These are phyloP conservation scores for Eremophila alpestris DNA, from an alignment of 2,797 vertebrate genomes.

Conservation along the genomic window DNA sequence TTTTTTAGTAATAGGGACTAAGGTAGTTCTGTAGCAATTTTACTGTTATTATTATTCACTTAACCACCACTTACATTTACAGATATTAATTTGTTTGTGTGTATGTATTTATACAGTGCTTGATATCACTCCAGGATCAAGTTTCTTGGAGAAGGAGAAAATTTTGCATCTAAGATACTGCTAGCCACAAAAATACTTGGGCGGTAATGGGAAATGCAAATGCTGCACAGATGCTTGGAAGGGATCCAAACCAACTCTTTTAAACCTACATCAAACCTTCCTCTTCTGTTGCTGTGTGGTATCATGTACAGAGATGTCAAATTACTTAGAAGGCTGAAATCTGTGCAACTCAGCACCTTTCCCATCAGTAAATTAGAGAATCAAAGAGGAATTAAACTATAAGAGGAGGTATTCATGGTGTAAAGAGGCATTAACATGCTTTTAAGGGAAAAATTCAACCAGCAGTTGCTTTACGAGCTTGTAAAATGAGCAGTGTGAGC, in stretches of 20 bases:
- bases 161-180: conserved; percentile 29
- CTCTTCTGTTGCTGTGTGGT: conserved; percentile 19
- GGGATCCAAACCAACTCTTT: conserved; percentile 39
- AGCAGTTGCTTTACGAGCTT: neutral
- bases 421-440: conserved; percentile 2
- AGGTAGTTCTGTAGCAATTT: conserved; percentile 45
- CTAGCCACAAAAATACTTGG: conserved; percentile 14
- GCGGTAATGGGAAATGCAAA: neutral
- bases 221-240: conserved; percentile 44
- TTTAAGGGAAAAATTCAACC: conserved; percentile 4
- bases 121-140: conserved; percentile 31
- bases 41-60: conserved; percentile 42
- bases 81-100: neutral
- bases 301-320: conserved; percentile 26
- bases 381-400: conserved; percentile 33
- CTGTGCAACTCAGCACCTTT: conserved; percentile 29
- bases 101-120: neutral
- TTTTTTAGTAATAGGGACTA: conserved; percentile 47
- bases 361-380: conserved; percentile 40
- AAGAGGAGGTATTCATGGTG: neutral
- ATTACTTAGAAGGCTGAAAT: conserved; percentile 41
- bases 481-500: neutral
- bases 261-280: conserved; percentile 36
- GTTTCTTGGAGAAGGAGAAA: conserved; percentile 24
- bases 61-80: conserved; percentile 34